Conservation (phyloP, 2,888 invertebrate species). For the Nebria brevicollis region DNA sequence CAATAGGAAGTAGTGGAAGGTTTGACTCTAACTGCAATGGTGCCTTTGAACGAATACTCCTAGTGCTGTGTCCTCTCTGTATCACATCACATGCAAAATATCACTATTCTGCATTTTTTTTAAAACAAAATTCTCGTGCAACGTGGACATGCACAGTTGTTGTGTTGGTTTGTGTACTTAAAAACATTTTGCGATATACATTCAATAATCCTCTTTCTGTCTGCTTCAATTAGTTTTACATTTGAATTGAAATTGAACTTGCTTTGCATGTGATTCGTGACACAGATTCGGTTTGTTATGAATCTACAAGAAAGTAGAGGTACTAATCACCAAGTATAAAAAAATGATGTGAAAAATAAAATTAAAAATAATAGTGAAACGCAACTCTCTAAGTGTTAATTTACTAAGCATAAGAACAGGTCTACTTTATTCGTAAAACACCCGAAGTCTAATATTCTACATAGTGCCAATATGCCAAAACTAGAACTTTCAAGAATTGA, state of each 20-base stretch:
- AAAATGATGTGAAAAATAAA: conserved; percentile 44
- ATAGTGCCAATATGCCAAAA: not conserved
- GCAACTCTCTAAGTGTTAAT: conserved; percentile 7
- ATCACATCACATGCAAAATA: conserved; percentile 52
- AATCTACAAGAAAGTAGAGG: conserved; percentile 31
- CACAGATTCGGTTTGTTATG: conserved; percentile 35
- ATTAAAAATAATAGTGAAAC: conserved; percentile 45
- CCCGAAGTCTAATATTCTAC: not conserved
- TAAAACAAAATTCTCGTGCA: not conserved
- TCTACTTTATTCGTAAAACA: conserved; percentile 24
- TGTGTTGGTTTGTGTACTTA: conserved; percentile 10
- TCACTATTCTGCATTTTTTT: conserved; percentile 10
- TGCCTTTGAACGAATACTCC: conserved; percentile 54
- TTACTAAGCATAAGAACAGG: conserved; percentile 32
- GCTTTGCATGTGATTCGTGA: conserved; percentile 43
- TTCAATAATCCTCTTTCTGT: conserved; percentile 30
- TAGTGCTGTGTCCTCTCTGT: conserved; percentile 57
- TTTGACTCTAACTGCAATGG: conserved; percentile 47
- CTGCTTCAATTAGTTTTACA: conserved; percentile 33
- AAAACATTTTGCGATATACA: not conserved
- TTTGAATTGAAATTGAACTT: not conserved
- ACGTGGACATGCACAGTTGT: conserved; percentile 3
- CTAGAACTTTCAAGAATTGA: conserved; percentile 51
- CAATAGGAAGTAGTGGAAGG: conserved; percentile 55
- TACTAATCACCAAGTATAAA: conserved; percentile 30